Conservation (phyloP, 2,797 vertebrate genomes). For the Danio aesculapii region DNA sequence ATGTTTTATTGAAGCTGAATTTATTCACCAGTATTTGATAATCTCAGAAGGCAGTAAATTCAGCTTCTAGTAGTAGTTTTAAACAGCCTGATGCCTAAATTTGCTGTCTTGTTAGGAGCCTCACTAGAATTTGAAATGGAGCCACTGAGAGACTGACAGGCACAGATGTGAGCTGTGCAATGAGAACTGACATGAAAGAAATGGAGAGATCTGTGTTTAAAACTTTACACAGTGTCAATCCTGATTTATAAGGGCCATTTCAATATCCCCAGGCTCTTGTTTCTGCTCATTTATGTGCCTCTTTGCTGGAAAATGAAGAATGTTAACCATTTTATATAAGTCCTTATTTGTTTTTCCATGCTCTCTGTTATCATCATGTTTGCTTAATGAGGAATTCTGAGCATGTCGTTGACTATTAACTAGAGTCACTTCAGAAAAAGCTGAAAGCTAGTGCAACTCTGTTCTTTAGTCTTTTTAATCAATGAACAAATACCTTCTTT, state of each 20-base stretch:
- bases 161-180: conserved; percentile 19
- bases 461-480: not conserved
- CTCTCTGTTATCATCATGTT: conserved; percentile 56
- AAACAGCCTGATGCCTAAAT: not conserved
- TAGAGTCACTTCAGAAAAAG: conserved; percentile 62
- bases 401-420: conserved; percentile 76
- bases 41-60: not conserved
- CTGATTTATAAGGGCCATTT: not conserved
- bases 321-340: conserved; percentile 55
- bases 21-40: not conserved
- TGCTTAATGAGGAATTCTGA: conserved; percentile 72
- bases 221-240: not conserved
- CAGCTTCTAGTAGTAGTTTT: no score
- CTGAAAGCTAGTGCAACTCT: conserved; percentile 5
- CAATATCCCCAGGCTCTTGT: conserved; percentile 22
- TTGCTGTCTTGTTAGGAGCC: not conserved
- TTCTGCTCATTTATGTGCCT: conserved; percentile 20
- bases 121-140: not conserved
- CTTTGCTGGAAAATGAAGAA: conserved; percentile 8
- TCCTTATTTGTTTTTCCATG: conserved; percentile 50
- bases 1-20: not conserved
- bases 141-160: conserved; percentile 16
- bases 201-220: not conserved
- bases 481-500: conserved; percentile 20
- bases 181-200: conserved; percentile 2